Conservation (phyloP, 2,888 invertebrate species). For the Dasypogon diadema region DNA sequence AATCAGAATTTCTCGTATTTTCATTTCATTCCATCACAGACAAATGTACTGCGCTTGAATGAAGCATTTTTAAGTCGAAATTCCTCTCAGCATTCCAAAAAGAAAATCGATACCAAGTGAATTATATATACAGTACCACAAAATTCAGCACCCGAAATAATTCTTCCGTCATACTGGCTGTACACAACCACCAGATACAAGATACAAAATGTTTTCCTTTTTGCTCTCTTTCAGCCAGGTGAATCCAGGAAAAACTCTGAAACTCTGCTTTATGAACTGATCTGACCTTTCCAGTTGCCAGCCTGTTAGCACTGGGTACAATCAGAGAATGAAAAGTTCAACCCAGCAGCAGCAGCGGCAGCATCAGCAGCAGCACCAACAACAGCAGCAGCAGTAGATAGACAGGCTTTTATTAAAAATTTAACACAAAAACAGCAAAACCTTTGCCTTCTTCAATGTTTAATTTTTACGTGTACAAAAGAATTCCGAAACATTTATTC, state of each 20-base stretch:
- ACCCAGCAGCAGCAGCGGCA: too few species aligned
- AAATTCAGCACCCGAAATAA: constrained; percentile 41
- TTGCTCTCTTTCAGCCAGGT: background rate
- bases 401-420: constrained; percentile 30
- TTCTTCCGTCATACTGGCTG: constrained; percentile 12
- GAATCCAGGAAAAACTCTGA: background rate
- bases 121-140: constrained; percentile 22
- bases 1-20: background rate
- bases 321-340: constrained; percentile 29
- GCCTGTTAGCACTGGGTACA: background rate
- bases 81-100: constrained; percentile 8
- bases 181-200: background rate
- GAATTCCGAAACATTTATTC: constrained; percentile 19
- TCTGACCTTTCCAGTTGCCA: background rate
- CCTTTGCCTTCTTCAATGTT: constrained; percentile 25
- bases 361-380: too few species aligned
- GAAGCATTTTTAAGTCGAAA: background rate
- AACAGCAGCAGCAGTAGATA: background rate
- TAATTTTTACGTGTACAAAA: constrained; percentile 29
- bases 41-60: background rate
- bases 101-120: constrained; percentile 33
- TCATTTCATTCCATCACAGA: background rate
- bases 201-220: constrained; percentile 18
- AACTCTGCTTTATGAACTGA: constrained; percentile 22
- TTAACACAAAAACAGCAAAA: constrained; percentile 7